Base-by-base conservation (phyloP, 2,113 vertebrate genomes). In the Indicator maculatus region DNA sequence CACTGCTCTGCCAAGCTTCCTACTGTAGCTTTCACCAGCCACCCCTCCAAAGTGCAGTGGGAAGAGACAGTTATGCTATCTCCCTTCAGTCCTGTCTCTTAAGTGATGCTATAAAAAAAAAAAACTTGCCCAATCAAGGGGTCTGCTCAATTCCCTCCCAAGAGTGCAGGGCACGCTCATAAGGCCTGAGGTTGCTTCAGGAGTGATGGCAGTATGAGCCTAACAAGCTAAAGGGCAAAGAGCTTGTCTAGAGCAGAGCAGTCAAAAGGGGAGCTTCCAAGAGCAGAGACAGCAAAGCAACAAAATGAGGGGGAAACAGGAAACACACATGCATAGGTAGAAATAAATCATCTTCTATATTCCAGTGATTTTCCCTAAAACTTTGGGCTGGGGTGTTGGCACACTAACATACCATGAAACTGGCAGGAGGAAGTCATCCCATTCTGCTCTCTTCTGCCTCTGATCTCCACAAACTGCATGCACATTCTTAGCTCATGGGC, bases 281-380 rank as follows among this genome's bases (percentile, higher is more conserved):
- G 9, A 89, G 66, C 78, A 69, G 52, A 61, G 27, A 44, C 2
- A 23, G 64, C 72, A 47, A 55, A 85, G 73, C 18, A 9, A 86
- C 30, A 27, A 24, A 45, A 33, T 2, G 20, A 81, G 3, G 10
- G 18, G n/a, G 69, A 80, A 83, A 33, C 8, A 79, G 79, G 53
- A 83, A 61, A 67, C 8, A 5, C 0, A 0, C 0, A 1, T 5
- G 15, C 41, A 18, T 0, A 2, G 59, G 44, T 24, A 23, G 33
- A 52, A 87, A 55, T 28, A 89, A 74, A 9, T 1, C 2, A 28
- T 19, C 12, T 33, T n/a, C 41, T 19, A 1, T 15, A 27, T 18
- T 45, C 58, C 70, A 75, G 45, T 15, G 56, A 33, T 36, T 23
- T 44, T 19, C 41, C 31, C 69, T n/a, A 63, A 56, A 58, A 67